phyloP scores from a whole-genome alignment of 37 sponge, comb jelly and placozoan species.

The Aplysina aerophoba region DNA sequence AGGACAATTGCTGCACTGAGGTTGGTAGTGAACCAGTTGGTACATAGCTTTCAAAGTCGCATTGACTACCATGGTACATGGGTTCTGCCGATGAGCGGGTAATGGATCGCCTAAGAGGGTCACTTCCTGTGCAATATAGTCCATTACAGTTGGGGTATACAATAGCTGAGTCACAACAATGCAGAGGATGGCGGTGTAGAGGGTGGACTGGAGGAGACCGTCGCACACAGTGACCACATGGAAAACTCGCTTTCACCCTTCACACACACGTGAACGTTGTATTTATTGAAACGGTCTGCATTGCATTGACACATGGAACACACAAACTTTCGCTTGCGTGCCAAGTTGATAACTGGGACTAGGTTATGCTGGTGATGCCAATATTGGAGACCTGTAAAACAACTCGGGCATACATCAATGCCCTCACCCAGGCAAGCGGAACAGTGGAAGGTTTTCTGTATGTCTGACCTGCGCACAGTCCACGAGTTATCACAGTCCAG shows the following conservation, averaged over 20 bases:
- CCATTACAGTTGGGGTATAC: slow-evolving; percentile 60
- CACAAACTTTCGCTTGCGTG: not conserved
- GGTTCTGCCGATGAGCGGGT: slow-evolving; percentile 33
- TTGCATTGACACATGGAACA: slow-evolving; percentile 35
- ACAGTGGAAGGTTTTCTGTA: not conserved
- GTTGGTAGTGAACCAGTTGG: not conserved
- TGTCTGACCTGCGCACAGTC: not conserved
- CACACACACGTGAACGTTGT: slow-evolving; percentile 34
- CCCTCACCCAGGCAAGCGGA: slow-evolving; percentile 45
- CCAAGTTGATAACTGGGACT: not conserved
- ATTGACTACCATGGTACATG: slow-evolving; percentile 66
- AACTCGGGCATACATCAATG: slow-evolving; percentile 50
- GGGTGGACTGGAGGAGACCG: slow-evolving; percentile 47
- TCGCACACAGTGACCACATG: slow-evolving; percentile 38
- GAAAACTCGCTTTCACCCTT: slow-evolving; percentile 21
- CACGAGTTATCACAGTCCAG: slow-evolving; percentile 20
- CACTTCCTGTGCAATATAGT: slow-evolving; percentile 42
- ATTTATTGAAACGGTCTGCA: not conserved
- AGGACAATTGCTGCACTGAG: not conserved
- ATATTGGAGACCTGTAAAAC: slow-evolving; percentile 63
- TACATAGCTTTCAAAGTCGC: slow-evolving; percentile 38
- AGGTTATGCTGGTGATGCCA: slow-evolving; percentile 60
- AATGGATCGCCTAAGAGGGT: not conserved
- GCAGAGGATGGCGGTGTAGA: slow-evolving; percentile 54
- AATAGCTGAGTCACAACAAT: slow-evolving; percentile 29